These are phyloP conservation scores for Saccostrea glomerata DNA, from an alignment of 1,140 invertebrate genomes.

Conservation along the genomic window DNA sequence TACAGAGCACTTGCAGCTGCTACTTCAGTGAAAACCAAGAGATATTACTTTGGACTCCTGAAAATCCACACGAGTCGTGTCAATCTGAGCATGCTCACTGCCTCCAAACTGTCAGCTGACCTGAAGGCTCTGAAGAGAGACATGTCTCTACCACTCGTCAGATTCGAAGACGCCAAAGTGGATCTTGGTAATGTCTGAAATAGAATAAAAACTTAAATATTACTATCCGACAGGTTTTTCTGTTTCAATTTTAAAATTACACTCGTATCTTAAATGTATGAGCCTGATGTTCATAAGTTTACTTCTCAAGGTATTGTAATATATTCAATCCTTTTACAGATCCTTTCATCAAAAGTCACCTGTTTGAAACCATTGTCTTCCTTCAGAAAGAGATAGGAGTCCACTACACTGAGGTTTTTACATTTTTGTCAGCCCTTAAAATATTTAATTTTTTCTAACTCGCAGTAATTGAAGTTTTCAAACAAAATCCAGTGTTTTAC, in stretches of 20 bases:
- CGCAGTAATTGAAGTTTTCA: too few relatives aligned
- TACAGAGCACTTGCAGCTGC: conserved; percentile 84
- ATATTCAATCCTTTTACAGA: conserved; percentile 78
- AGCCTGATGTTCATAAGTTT: not conserved
- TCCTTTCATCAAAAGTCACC: conserved; percentile 90
- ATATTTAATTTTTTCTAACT: not conserved
- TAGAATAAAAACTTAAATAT: not conserved
- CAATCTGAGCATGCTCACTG: conserved; percentile 91
- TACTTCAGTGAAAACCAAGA: conserved; percentile 86
- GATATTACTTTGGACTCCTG: conserved; percentile 93
- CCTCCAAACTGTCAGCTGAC: conserved; percentile 85
- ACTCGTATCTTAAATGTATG: not conserved
- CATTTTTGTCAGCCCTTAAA: not conserved
- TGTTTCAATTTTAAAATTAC: not conserved
- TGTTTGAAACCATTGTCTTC: conserved; percentile 92
- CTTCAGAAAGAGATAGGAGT: conserved; percentile 87
- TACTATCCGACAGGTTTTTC: too few relatives aligned
- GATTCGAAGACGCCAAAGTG: conserved; percentile 97
- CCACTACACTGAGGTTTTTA: conserved; percentile 86
- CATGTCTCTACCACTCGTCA: conserved; percentile 92
- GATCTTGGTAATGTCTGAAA: conserved; percentile 82
- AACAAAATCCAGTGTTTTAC: too few relatives aligned
- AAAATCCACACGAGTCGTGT: conserved; percentile 89
- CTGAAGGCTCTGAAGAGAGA: conserved; percentile 90
- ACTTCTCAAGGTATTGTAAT: not conserved